Percentiles rank a stretch among this genome's conserved stretches.
These are phyloP conservation scores for Bombus impatiens DNA, from an alignment of 1,140 invertebrate species.

Conservation along the genomic window DNA sequence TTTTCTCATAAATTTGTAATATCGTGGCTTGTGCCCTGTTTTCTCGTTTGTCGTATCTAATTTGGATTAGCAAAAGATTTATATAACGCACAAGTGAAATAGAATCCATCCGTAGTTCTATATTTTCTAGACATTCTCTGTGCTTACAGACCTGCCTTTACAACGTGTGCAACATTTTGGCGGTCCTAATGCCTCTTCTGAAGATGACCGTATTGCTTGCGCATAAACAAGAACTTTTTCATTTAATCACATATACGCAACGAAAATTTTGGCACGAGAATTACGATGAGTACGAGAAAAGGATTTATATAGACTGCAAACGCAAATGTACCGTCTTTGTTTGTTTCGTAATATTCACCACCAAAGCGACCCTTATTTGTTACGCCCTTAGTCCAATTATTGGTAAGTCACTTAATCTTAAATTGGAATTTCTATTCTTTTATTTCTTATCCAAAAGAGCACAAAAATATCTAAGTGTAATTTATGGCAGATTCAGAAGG, in stretches of 20 bases:
- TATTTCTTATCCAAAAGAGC: too few relatives aligned
- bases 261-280: not conserved
- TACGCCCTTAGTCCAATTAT: constrained; percentile 56
- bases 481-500: too few relatives aligned
- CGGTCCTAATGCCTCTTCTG: not conserved
- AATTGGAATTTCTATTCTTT: too few relatives aligned
- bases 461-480: too few relatives aligned
- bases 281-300: constrained; percentile 6
- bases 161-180: not conserved
- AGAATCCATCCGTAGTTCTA: too few relatives aligned
- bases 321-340: constrained; percentile 12
- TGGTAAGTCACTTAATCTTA: constrained; percentile 45
- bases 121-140: not conserved
- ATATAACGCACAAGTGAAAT: not conserved
- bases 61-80: not conserved
- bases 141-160: not conserved
- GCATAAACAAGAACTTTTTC: constrained; percentile 9
- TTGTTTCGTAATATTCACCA: constrained; percentile 38
- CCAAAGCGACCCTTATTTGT: constrained; percentile 14
- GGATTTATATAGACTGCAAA: not conserved
- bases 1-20: too few relatives aligned
- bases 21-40: too few relatives aligned
- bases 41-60: too few relatives aligned
- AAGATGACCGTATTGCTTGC: not conserved
- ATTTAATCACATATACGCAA: not conserved